Percentiles rank a stretch among this genome's conserved stretches.
phyloP scores from a whole-genome alignment of 2,888 invertebrate genomes.

The Unio delphinus region DNA sequence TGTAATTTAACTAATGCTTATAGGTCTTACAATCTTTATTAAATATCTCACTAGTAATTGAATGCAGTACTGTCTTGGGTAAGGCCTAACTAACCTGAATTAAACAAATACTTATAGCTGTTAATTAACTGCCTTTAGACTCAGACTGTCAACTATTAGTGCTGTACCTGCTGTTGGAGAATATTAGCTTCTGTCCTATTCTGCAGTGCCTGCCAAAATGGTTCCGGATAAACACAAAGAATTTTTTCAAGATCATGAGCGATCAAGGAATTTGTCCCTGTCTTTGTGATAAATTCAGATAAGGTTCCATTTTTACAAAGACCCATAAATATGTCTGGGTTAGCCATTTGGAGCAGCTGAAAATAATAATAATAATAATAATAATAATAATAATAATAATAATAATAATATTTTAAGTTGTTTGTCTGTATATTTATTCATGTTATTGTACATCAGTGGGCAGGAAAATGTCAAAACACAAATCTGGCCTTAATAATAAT shows the following conservation, averaged over 20 bases:
- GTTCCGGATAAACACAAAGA: slow-evolving; percentile 31
- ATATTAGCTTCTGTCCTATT: slow-evolving; percentile 17
- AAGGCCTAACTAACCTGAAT: too few species aligned
- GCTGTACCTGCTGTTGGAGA: slow-evolving; percentile 25
- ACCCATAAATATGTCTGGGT: slow-evolving; percentile 17
- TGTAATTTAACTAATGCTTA: too few species aligned
- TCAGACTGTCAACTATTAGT: not conserved
- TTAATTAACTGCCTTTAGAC: not conserved
- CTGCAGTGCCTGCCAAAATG: slow-evolving; percentile 16
- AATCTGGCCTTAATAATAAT: too few species aligned
- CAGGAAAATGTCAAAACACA: too few species aligned
- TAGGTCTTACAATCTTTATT: too few species aligned
- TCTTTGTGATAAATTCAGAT: slow-evolving; percentile 25
- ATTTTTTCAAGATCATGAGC: slow-evolving; percentile 22
- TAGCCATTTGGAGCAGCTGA: slow-evolving; percentile 21
- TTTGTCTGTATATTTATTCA: too few species aligned
- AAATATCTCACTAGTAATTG: too few species aligned
- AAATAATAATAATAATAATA: not conserved
- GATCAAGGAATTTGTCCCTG: slow-evolving; percentile 5
- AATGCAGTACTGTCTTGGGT: too few species aligned
- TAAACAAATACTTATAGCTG: not conserved
- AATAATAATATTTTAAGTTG: too few species aligned
- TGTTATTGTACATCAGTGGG: too few species aligned
- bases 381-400: too few species aligned
- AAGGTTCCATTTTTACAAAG: slow-evolving; percentile 25